phyloP scores from a whole-genome alignment of 2,797 vertebrate species.

The Tadarida brasiliensis region DNA sequence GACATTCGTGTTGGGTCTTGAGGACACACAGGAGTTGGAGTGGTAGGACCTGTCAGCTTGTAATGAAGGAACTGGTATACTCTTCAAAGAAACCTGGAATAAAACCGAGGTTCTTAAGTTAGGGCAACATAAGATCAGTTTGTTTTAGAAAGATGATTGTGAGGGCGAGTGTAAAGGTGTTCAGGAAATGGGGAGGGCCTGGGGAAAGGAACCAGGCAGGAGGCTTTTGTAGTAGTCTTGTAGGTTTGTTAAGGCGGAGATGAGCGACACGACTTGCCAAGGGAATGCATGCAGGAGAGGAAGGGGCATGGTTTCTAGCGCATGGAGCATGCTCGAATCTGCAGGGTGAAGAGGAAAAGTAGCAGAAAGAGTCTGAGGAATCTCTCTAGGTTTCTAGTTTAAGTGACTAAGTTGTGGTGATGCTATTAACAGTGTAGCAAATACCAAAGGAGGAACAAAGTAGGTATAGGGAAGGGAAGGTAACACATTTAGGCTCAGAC shows the following conservation, averaged over 20 bases:
- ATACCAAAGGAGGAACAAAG: not conserved
- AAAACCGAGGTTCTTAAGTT: conserved; percentile 5
- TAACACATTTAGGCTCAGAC: not conserved
- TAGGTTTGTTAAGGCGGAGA: not conserved
- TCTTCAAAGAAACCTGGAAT: not conserved
- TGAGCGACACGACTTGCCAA: not conserved
- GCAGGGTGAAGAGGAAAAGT: not conserved
- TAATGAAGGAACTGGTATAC: not conserved
- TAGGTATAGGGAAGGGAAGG: not conserved
- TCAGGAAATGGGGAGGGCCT: not conserved
- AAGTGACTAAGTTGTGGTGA: not conserved
- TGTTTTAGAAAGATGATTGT: not conserved
- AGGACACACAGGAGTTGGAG: not conserved
- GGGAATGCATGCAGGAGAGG: not conserved
- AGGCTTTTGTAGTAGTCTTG: not conserved
- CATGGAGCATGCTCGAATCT: not conserved
- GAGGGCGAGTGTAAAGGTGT: not conserved
- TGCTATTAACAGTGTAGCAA: not conserved
- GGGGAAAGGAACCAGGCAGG: not conserved
- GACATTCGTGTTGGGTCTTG: not conserved
- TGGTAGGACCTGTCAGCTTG: not conserved
- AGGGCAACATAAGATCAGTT: not conserved
- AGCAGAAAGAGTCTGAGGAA: not conserved
- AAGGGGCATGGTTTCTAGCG: not conserved
- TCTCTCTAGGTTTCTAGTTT: not conserved